phyloP scores from a whole-genome alignment of 1,140 invertebrate genomes.

The Dendrolimus punctatus region DNA sequence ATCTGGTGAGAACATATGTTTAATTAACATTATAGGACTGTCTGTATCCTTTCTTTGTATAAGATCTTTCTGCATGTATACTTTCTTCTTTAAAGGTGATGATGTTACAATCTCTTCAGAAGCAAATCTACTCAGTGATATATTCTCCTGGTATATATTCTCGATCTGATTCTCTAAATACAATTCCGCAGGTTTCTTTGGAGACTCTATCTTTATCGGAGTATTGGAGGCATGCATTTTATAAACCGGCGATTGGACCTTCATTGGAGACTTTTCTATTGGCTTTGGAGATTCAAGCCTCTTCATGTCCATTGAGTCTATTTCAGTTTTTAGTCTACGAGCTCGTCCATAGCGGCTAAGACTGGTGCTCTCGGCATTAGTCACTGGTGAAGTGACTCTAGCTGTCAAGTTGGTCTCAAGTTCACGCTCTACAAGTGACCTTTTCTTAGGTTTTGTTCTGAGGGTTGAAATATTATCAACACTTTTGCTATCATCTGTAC shows the following conservation, averaged over 20 bases:
- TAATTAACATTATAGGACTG: conserved; percentile 46
- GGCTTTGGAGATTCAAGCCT: conserved; percentile 25
- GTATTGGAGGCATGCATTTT: conserved; percentile 63
- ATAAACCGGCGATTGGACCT: conserved; percentile 40
- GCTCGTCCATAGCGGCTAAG: conserved; percentile 66
- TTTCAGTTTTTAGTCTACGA: conserved; percentile 44
- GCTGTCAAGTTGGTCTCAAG: conserved; percentile 54
- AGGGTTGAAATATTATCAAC: conserved; percentile 16
- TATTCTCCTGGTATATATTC: conserved; percentile 52
- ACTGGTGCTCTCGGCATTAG: conserved; percentile 28
- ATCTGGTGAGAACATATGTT: conserved; percentile 54
- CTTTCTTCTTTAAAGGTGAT: conserved; percentile 46
- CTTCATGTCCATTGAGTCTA: conserved; percentile 24
- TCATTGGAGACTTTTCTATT: conserved; percentile 33
- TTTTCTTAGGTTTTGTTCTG: conserved; percentile 48
- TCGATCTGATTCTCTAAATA: conserved; percentile 50
- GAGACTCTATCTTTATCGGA: conserved; percentile 31
- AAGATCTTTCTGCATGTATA: conserved; percentile 60
- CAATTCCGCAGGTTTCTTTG: conserved; percentile 21
- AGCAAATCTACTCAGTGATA: conserved; percentile 46
- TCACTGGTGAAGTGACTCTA: conserved; percentile 45
- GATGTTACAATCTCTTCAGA: conserved; percentile 31
- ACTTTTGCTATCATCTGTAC: conserved; percentile 33
- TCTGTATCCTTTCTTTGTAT: conserved; percentile 55
- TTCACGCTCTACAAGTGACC: conserved; percentile 54